Base-by-base conservation (phyloP, 2,888 invertebrate species). In the Temnothorax ravouxi region DNA sequence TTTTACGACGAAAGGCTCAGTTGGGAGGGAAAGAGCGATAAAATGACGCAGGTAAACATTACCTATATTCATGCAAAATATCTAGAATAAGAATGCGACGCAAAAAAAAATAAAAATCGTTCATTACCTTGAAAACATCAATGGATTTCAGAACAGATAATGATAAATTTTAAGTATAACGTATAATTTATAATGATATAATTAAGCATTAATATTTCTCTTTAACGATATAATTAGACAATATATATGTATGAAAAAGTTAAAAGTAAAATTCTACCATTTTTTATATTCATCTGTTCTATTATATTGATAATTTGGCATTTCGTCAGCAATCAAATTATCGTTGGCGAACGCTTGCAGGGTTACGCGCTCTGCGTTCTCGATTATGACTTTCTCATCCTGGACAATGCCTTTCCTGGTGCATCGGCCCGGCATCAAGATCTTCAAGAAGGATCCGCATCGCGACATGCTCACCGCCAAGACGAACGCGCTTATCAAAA, bases 21-120 rank as follows among this genome's bases (percentile, higher is more conserved):
- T 94, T 99, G 99, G 98, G 98, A 99, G 94, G 99, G 99, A 62
- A 98, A 98, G 95, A 97, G 98, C 95, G 99, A 99, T 95, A 99
- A 99, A 95, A 99, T 99, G 98, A 98, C 98, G 85, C 99, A 99
- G 97, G 98, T 98, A 94, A 94, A 88, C 21, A 50, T 13, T 21
- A 72, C 6, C 29, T 34, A 3, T 34, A 3, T 52, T 13, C 11
- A 25, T 3, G 4, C 15, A 62, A 50, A 50, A 34, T 64, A 34
- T 52, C 4, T 6, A 13, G 9, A 15, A 34, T 50, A 34, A 62
- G 5, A 74, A 29, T 41, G 6, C 3, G 8, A 15, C 29, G 6
- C 4, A 44, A 62, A 29, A 44, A 41, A 11, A 54, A 34, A 34
- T 34, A 34, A 15, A 59, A 62, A 59, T 44, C 2, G 13, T 15